Conservation (phyloP, 2,113 vertebrate genomes). For the Chamaea fasciata region DNA sequence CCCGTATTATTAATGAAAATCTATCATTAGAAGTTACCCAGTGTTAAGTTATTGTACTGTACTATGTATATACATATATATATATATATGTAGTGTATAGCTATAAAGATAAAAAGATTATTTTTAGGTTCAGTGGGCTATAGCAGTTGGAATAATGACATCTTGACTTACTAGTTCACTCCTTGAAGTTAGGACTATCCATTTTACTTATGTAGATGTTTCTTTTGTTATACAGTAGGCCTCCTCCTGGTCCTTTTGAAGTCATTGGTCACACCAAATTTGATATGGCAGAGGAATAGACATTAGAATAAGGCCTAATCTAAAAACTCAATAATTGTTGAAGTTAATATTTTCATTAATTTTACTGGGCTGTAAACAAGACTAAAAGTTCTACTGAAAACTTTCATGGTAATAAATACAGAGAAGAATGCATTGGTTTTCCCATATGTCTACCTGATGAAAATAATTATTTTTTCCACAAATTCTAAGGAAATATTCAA, state of each 20-base stretch:
- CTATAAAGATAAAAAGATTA: background rate
- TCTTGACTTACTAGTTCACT: background rate
- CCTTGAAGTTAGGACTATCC: background rate
- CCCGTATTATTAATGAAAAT: constrained; percentile 87
- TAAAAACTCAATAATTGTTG: background rate
- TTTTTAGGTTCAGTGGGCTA: background rate
- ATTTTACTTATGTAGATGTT: background rate
- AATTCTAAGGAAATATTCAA: background rate
- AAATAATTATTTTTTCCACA: background rate
- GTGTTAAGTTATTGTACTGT: constrained; percentile 63
- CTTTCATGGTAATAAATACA: background rate
- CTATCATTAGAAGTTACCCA: constrained; percentile 75
- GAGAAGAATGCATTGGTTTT: background rate
- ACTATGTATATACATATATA: background rate
- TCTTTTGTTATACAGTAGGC: background rate
- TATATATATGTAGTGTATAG: background rate
- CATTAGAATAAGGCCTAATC: background rate
- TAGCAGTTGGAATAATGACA: background rate
- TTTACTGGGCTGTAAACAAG: background rate
- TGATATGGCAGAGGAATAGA: background rate
- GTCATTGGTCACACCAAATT: background rate
- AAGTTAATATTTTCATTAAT: background rate
- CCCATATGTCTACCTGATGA: background rate
- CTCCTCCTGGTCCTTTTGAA: background rate
- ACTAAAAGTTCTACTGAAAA: background rate